A percentile compares a stretch with the other conserved stretches of the same genome.
Evolutionary conservation across 1,140 invertebrate species (phyloP).

Genomic region (Anastatus disparis): DNA sequence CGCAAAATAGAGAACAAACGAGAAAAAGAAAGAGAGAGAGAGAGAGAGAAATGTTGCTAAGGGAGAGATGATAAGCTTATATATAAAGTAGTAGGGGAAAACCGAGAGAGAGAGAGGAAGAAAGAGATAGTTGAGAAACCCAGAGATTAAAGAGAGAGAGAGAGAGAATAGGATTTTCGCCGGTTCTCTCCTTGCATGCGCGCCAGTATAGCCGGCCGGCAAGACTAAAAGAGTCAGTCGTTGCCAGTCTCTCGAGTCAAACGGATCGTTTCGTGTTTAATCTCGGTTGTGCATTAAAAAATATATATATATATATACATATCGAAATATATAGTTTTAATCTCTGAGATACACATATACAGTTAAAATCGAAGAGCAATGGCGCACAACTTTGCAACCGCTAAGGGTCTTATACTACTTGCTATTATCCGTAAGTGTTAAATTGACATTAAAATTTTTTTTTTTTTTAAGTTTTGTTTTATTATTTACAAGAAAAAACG

Average conservation of each 20-base stretch:
- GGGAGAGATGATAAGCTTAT: constrained; percentile 1
- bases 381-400: constrained; percentile 31
- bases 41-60: constrained; percentile 18
- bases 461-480: too few relatives aligned
- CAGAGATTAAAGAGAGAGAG: constrained; percentile 40
- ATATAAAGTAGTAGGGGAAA: background rate
- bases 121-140: too few relatives aligned
- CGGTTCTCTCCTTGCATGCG: constrained; percentile 9
- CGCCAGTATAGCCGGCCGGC: constrained; percentile 28
- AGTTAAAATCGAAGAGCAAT: constrained; percentile 39
- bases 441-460: too few relatives aligned
- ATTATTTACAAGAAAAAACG: too few relatives aligned
- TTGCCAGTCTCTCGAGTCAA: constrained; percentile 59
- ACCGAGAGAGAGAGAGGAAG: constrained; percentile 40
- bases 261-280: constrained; percentile 49
- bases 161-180: constrained; percentile 39
- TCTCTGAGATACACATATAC: too few relatives aligned
- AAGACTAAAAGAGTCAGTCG: constrained; percentile 57
- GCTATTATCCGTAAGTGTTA: constrained; percentile 54
- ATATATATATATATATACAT: background rate
- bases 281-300: background rate
- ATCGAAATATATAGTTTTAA: background rate
- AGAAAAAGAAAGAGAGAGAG: background rate
- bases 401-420: constrained; percentile 37
- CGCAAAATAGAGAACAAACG: too few relatives aligned